Base-by-base conservation (phyloP, 2,888 invertebrate genomes). In the Pseudeuparius sepicola region DNA sequence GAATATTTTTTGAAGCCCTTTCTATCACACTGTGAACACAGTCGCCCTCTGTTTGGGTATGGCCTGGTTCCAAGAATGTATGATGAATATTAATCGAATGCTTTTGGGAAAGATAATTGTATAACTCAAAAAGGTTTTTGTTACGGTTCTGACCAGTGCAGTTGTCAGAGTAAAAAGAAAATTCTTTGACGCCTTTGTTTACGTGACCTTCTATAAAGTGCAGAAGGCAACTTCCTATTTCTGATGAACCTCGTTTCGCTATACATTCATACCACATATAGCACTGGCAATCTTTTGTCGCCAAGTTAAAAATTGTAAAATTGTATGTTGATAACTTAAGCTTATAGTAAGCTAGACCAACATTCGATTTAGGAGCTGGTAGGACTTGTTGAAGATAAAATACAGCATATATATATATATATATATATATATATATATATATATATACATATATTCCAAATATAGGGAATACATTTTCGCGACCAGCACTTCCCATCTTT, bases 191-290 rank as follows among this genome's bases (percentile, higher is more conserved):
- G 14, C 29, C 38, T 24, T 24, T 14, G 2, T 23, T 4, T 10
- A 14, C 13, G 15, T 24, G 9, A 5, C 11, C 4, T 15, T 6
- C 6, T 7, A 41, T 30, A 26, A 34, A 40, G 18, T n/a, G 27
- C 7, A 37, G 9, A 12, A 42, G 23, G 16, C 40, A 39, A 29
- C 40, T 42, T 4, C 41, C 40, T 23, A 44, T 44, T 38, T 44
- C 44, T 13, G 31, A 36, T 2, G 31, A 6, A 4, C 42, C 40
- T 23, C 41, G 39, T 33, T 34, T 43, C 9, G 35, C 40, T 10
- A 40, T 32, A n/a, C 14, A 16, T 17, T 42, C 34, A 30, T 41
- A 17, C 43, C 39, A 43, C 40, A 43, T 43, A 24, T 37, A 43
- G 28, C 41, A 43, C 24, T 9, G 7, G 3, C 37, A 7, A 11